These are phyloP conservation scores for Fopius arisanus DNA, from an alignment of 1,140 invertebrate genomes.

Conservation along the genomic window DNA sequence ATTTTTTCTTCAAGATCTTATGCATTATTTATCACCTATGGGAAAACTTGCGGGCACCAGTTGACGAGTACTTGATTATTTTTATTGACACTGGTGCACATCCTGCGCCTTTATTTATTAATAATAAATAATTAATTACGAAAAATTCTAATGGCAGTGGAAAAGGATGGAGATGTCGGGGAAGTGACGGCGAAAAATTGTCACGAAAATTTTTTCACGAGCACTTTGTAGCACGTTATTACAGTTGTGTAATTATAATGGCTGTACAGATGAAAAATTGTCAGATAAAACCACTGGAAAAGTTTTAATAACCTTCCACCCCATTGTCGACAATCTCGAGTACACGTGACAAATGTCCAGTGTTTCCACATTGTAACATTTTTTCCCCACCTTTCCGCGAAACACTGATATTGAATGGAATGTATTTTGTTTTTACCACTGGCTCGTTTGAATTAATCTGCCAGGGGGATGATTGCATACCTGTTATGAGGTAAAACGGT, in stretches of 20 bases:
- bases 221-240: background rate
- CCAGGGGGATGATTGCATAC: background rate
- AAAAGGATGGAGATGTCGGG: too few species aligned
- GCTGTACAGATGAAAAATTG: background rate
- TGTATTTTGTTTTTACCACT: background rate
- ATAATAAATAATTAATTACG: too few species aligned
- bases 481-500: background rate
- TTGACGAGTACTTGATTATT: background rate
- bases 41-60: background rate
- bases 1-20: conserved; percentile 16
- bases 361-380: background rate
- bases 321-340: background rate
- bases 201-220: too few species aligned
- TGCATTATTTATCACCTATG: conserved; percentile 31
- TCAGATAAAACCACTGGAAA: background rate
- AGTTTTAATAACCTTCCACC: background rate
- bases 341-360: background rate
- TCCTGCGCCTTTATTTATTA: too few species aligned
- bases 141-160: too few species aligned
- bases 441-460: conserved; percentile 10
- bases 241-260: background rate
- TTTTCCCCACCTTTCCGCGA: background rate
- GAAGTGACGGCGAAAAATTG: too few species aligned
- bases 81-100: background rate
- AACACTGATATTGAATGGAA: background rate